Percentiles rank a stretch among this genome's conserved stretches.
phyloP scores from a whole-genome alignment of 2,113 vertebrate species.

The Strigops habroptila region DNA sequence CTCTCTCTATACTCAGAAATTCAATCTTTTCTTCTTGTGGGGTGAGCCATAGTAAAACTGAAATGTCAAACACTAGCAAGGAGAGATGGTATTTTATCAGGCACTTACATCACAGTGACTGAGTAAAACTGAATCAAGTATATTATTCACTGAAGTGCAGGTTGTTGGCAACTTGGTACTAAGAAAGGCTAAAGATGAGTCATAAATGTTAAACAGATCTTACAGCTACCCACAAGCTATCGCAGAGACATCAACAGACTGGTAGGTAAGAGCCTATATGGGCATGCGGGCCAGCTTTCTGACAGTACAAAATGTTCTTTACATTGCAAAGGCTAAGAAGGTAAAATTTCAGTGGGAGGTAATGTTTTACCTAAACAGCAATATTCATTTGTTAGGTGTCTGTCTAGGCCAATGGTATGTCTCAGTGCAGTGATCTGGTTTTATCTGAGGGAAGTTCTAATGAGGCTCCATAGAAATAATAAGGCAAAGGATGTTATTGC shows the following conservation, averaged over 20 bases:
- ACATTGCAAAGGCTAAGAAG: not conserved
- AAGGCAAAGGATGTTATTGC: not conserved
- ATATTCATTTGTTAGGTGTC: not conserved
- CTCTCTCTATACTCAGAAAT: not conserved
- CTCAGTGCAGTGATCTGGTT: not conserved
- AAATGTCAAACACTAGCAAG: conserved; percentile 39
- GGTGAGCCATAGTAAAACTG: conserved; percentile 27
- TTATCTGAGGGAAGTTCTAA: not conserved
- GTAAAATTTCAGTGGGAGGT: not conserved
- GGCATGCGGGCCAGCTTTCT: not conserved
- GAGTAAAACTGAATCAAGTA: conserved; percentile 34
- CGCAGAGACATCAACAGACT: not conserved
- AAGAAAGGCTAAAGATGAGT: conserved; percentile 29
- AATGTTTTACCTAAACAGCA: not conserved
- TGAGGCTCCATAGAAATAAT: not conserved
- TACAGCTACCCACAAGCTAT: not conserved
- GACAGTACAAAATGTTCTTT: not conserved
- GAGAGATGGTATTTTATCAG: conserved; percentile 17
- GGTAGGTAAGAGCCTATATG: not conserved
- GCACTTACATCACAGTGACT: not conserved
- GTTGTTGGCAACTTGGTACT: not conserved
- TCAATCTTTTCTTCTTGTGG: not conserved
- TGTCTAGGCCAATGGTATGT: not conserved
- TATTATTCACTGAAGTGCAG: conserved; percentile 33
- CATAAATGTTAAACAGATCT: conserved; percentile 2